These are phyloP conservation scores for Euthynnus affinis DNA, from an alignment of 2,797 vertebrate species.

Conservation along the genomic window DNA sequence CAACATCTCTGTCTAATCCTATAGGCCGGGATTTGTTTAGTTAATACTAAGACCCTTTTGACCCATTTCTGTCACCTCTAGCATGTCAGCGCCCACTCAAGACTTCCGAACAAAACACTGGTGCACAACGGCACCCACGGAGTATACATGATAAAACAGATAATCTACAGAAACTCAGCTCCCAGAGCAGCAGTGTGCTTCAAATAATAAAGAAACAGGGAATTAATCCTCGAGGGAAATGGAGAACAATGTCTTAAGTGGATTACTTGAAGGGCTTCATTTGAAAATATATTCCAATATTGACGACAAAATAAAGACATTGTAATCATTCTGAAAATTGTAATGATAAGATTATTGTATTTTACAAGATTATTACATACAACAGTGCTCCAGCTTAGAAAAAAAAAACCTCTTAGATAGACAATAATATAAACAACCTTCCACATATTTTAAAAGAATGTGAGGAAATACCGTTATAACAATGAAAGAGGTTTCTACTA, in stretches of 20 bases:
- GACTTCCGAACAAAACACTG: conserved; percentile 79
- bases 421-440: background rate
- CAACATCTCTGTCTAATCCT: conserved; percentile 91
- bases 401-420: conserved; percentile 20
- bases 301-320: conserved; percentile 33
- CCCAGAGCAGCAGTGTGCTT: conserved; percentile 44
- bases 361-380: conserved; percentile 30
- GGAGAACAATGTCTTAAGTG: conserved; percentile 65
- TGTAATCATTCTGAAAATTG: conserved; percentile 2
- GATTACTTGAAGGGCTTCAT: conserved; percentile 60
- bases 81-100: conserved; percentile 86
- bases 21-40: conserved; percentile 92
- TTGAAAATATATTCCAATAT: conserved; percentile 49
- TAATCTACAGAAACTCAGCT: conserved; percentile 62
- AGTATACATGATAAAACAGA: conserved; percentile 67
- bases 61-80: conserved; percentile 92
- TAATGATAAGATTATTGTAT: conserved; percentile 31
- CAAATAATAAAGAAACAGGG: conserved; percentile 63
- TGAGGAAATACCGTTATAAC: conserved; percentile 11
- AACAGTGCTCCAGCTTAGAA: conserved; percentile 24
- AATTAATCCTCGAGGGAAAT: conserved; percentile 63
- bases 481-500: background rate
- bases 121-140: conserved; percentile 65
- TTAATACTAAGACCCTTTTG: conserved; percentile 95
- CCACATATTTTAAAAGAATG: background rate